These are phyloP conservation scores for Girardia tigrina DNA, from an alignment of 2,888 invertebrate species.

Conservation along the genomic window DNA sequence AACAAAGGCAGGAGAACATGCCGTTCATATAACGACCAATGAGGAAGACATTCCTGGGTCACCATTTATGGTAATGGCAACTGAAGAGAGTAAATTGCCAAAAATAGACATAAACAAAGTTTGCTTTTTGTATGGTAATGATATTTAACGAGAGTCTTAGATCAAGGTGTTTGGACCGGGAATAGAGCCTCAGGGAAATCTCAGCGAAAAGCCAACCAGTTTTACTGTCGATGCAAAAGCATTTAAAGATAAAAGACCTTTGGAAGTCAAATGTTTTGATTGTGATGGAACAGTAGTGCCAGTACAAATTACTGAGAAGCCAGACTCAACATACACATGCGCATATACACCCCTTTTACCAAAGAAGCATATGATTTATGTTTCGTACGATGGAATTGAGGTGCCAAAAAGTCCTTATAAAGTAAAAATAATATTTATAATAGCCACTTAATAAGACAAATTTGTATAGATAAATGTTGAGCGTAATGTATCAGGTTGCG, in stretches of 20 bases:
- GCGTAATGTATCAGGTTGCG: background rate
- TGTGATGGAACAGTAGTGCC: slow-evolving; percentile 64
- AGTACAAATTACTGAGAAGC: slow-evolving; percentile 48
- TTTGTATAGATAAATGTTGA: background rate
- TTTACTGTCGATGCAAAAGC: slow-evolving; percentile 67
- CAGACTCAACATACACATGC: slow-evolving; percentile 47
- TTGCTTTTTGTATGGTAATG: background rate
- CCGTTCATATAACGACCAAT: slow-evolving; percentile 12
- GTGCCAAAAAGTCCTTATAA: slow-evolving; percentile 69
- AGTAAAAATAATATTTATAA: slow-evolving; percentile 44
- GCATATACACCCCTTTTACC: slow-evolving; percentile 57
- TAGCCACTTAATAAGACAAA: background rate
- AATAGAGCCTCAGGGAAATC: slow-evolving; percentile 59
- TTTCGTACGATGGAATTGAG: slow-evolving; percentile 68
- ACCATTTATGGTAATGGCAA: slow-evolving; percentile 19
- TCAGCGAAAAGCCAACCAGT: slow-evolving; percentile 61
- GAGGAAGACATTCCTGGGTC: slow-evolving; percentile 17
- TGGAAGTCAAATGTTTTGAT: slow-evolving; percentile 64
- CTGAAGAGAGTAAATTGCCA: slow-evolving; percentile 43
- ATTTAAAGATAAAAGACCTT: slow-evolving; percentile 58
- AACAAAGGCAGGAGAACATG: slow-evolving; percentile 12
- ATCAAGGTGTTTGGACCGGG: slow-evolving; percentile 66
- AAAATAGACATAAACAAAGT: background rate
- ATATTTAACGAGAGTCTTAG: slow-evolving; percentile 40
- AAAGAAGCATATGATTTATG: slow-evolving; percentile 61